Evolutionary conservation across 2,113 vertebrate genomes (phyloP).

Genomic region (Mohoua ochrocephala): DNA sequence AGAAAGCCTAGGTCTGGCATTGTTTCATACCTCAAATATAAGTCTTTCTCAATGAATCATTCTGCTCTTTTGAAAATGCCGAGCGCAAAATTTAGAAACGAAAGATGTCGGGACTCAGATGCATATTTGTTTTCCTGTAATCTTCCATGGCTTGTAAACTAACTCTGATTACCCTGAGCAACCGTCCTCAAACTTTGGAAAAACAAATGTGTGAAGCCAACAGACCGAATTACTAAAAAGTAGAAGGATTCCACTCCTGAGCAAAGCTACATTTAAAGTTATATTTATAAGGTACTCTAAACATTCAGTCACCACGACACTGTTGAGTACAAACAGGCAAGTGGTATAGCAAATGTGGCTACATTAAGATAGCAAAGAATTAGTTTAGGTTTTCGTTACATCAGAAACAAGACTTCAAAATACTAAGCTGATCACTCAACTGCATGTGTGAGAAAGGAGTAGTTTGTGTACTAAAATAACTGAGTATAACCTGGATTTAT

Average conservation of each 20-base stretch:
- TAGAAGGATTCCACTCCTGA: not conserved
- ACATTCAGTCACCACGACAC: not conserved
- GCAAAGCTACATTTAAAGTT: not conserved
- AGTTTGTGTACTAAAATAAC: not conserved
- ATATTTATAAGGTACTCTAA: not conserved
- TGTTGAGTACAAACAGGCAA: not conserved
- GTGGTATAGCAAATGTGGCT: not conserved
- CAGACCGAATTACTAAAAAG: not conserved
- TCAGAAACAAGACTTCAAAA: not conserved
- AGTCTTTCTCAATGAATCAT: not conserved
- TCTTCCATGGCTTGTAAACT: not conserved
- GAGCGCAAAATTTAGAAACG: not conserved
- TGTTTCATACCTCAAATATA: not conserved
- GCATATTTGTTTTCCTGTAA: not conserved
- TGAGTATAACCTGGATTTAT: not conserved
- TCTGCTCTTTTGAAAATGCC: not conserved
- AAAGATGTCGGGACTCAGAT: not conserved
- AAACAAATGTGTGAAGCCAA: not conserved
- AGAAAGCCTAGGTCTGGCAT: not conserved
- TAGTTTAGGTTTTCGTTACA: not conserved
- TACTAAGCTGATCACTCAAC: not conserved
- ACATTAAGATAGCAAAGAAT: not conserved
- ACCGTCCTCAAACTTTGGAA: not conserved
- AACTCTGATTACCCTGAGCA: not conserved
- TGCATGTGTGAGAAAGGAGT: not conserved